Evolutionary conservation across 2,888 invertebrate genomes (phyloP), one percentile per base, ranked within the genome.

Genomic region (Harpalus rufipes): DNA sequence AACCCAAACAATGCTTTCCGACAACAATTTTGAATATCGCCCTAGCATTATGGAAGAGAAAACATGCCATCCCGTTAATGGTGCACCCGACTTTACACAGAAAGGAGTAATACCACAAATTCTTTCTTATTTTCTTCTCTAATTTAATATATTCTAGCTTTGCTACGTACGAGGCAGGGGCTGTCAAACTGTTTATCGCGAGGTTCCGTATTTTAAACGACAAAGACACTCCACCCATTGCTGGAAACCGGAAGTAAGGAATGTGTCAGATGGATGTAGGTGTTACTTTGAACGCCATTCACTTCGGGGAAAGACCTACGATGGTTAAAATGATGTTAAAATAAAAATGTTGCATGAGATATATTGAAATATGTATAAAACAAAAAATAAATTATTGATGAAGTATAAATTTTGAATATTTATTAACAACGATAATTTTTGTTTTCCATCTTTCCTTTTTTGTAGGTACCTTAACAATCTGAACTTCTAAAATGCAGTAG

Each of bases 181-280:
- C 12, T 87, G 87, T 16, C 63, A 84, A 65, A 87, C 86, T 0
- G 61, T 82, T 2, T 85, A 72, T 18, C 78, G 85, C 58, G 85
- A 87, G 8, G 18, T 86, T 2, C 76, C 61, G 8, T 81, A 86
- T 7, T 81, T 85, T n/a, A 86, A 85, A 82, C 63, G 16, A 85
- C 56, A 78, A 25, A 80, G n/a, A 82, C 25, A 78, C 14, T 10
- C 58, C 14, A 32, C 21, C 3, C 25, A 32, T 58, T 82, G 82
- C 41, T 82, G 82, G 82, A 63, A 51, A 58, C 72, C 82, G 8
- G 56, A 82, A 56, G 32, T 68, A 3, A 68, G 68, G n/a, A 82
- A 72, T 32, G 39, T 82, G 6, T 68, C 82, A 16, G 51, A 68
- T 68, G 82, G 82, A 12, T 82, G 82, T 56, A 51, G 21, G 10